These are phyloP conservation scores for Galaxea fascicularis DNA, from an alignment of 92 coral and sea anemone genomes.

Conservation along the genomic window DNA sequence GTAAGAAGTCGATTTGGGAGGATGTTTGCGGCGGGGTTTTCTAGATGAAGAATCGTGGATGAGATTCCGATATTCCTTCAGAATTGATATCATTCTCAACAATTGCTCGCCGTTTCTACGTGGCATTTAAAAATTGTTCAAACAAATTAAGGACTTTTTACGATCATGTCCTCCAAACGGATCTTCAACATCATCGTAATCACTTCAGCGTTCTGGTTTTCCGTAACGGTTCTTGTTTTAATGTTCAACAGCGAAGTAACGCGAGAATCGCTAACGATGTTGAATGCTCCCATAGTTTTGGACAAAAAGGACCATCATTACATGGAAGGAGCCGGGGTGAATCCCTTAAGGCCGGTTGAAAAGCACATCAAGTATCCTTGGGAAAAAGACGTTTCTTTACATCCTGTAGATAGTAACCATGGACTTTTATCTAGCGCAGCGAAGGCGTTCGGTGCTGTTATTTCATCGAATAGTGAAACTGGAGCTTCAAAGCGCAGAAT, in stretches of 20 bases:
- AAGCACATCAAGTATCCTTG: conserved; percentile 96
- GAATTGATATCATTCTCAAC: conserved; percentile 8
- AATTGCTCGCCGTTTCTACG: neutral
- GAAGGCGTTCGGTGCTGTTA: conserved; percentile 73
- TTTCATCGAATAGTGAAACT: conserved; percentile 70
- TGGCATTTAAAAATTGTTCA: conserved; percentile 36
- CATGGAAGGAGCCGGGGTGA: conserved; percentile 92
- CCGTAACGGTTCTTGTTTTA: conserved; percentile 89
- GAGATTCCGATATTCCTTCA: neutral
- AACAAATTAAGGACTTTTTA: neutral
- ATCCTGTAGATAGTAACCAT: conserved; percentile 12
- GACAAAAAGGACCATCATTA: conserved; percentile 81
- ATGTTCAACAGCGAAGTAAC: conserved; percentile 94
- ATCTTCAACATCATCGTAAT: conserved; percentile 88
- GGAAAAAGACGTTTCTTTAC: conserved; percentile 68
- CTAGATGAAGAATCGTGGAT: neutral
- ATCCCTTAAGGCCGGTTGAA: conserved; percentile 86
- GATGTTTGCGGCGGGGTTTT: neutral
- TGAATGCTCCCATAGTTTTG: conserved; percentile 86
- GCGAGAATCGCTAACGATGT: conserved; percentile 93
- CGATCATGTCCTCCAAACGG: conserved; percentile 76
- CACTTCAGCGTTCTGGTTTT: conserved; percentile 96
- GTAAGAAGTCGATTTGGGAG: neutral
- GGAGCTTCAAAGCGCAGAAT: conserved; percentile 46
- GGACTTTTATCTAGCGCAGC: conserved; percentile 80